These are phyloP conservation scores for Halcyon senegalensis DNA, from an alignment of 2,113 vertebrate species.

Conservation along the genomic window DNA sequence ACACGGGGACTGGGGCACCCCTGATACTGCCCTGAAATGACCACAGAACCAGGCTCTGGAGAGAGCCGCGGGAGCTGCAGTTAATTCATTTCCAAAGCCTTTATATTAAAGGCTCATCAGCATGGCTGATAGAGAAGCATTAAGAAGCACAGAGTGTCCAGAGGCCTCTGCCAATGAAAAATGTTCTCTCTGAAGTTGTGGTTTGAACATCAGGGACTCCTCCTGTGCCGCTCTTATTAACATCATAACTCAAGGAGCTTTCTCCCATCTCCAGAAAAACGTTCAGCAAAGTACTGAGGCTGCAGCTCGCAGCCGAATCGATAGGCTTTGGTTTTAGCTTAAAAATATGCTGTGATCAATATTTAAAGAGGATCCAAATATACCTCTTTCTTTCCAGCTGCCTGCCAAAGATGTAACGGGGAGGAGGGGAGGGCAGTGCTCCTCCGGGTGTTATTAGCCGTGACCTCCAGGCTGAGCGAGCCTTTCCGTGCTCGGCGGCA, in stretches of 20 bases:
- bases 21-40: neutral
- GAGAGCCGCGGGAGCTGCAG: neutral
- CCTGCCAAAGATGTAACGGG: constrained; percentile 25
- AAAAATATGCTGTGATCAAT: constrained; percentile 72
- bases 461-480: neutral
- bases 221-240: constrained; percentile 67
- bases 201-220: constrained; percentile 29
- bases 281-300: constrained; percentile 40
- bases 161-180: neutral
- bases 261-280: constrained; percentile 38
- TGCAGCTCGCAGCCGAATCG: constrained; percentile 42
- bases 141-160: neutral
- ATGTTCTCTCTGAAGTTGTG: constrained; percentile 19
- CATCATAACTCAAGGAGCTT: constrained; percentile 72
- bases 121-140: neutral
- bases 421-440: neutral
- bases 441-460: neutral
- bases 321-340: constrained; percentile 69
- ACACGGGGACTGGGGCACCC: neutral
- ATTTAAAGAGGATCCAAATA: constrained; percentile 75
- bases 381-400: constrained; percentile 49
- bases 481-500: neutral
- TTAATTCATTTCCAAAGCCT: neutral
- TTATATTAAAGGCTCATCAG: neutral
- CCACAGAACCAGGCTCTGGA: neutral